Conservation (phyloP, 1,140 invertebrate species). For the Heliconius melpomene region DNA sequence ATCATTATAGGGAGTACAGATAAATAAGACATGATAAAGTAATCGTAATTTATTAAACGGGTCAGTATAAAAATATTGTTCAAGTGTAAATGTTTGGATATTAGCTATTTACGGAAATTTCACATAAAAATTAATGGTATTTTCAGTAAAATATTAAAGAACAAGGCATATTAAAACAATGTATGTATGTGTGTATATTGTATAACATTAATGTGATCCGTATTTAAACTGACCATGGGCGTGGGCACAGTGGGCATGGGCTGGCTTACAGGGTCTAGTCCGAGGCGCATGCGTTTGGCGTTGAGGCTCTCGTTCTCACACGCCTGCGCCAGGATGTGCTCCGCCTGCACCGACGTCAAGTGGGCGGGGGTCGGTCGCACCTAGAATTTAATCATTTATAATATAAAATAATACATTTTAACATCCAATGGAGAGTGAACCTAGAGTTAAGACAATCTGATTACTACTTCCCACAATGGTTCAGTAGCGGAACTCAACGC, state of each 20-base stretch:
- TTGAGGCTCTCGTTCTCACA: conserved; percentile 98
- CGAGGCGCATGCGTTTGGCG: conserved; percentile 97
- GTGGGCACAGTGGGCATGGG: conserved; percentile 56
- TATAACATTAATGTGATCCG: conserved; percentile 1
- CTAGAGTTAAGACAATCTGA: too few species aligned
- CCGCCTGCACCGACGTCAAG: conserved; percentile 96
- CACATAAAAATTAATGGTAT: too few species aligned
- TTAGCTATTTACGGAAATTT: too few species aligned
- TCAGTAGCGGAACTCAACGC: too few species aligned
- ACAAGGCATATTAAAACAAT: not conserved
- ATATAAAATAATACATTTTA: not conserved
- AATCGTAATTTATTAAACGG: not conserved
- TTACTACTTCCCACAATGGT: too few species aligned
- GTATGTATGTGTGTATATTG: not conserved
- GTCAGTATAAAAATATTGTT: conserved; percentile 7
- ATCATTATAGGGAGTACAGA: not conserved
- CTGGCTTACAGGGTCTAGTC: conserved; percentile 93
- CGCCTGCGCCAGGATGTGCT: conserved; percentile 96
- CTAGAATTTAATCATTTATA: conserved; percentile 71
- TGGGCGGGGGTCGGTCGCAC: conserved; percentile 96
- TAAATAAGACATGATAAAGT: not conserved
- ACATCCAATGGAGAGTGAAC: too few species aligned
- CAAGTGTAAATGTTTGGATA: too few species aligned
- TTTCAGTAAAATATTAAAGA: not conserved
- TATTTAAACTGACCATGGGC: conserved; percentile 74